Base-by-base conservation (phyloP, 2,113 vertebrate species). In the Trinectes maculatus region DNA sequence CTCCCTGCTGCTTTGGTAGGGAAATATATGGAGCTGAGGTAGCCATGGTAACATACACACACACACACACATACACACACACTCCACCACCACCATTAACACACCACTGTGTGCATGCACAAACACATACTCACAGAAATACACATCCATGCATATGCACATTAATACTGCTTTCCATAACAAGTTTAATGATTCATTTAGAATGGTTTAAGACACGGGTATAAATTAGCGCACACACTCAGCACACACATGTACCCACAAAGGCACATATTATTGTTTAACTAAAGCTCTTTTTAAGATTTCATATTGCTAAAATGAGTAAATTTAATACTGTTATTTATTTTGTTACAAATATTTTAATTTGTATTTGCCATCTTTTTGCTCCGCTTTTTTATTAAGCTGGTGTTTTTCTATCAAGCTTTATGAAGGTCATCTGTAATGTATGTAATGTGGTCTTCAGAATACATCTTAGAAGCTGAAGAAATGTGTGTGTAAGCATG, bases 1-100 rank as follows among this genome's bases (percentile, higher is more conserved):
- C 93, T 93, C 93, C 95, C 91, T 85, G 93, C 94, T 96, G 94
- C 95, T 97, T 96, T 96, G 94, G 94, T 95, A 95, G 92, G 92
- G 93, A 96, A 96, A 96, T 95, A 94, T 94, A 96, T 96, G 93
- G 91, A 84, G 84, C 91, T 90, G 29, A 59, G 53, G 77, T 77
- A 42, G 39, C 60, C 69, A 79, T 82, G 55, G 85, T 26, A 74
- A 76, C 79, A 61, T 18, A 47, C 18, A 62, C 25, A 26, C 33
- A 43, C 61, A 42, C 29, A 29, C 60, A 40, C 22, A 25, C 24
- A 2, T 26, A 40, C 6, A 11, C 57, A 43, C 29, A 59, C 24
- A 37, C 33, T n/a, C n/a, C n/a, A n/a, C n/a, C n/a, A n/a, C n/a
- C n/a, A n/a, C n/a, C n/a, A n/a, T n/a, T n/a, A n/a, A n/a, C n/a